Percentiles rank a stretch among this genome's conserved stretches.
Conservation (phyloP, 64 coral and sea anemone species). For the Catalaphyllia jardinei region DNA sequence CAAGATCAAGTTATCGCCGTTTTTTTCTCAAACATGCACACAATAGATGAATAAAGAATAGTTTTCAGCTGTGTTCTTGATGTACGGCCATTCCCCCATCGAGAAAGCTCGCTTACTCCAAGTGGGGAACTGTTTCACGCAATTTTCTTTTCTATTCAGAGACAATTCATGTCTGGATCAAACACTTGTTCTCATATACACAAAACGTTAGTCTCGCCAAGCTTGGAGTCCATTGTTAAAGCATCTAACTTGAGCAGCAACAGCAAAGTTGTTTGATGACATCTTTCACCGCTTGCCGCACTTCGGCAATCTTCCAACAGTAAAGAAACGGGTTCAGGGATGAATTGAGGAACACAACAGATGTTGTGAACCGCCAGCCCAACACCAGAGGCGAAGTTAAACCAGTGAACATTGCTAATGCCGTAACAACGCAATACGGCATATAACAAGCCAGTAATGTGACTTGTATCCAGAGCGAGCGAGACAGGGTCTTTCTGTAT, state of each 20-base stretch:
- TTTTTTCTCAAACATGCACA: too few relatives aligned
- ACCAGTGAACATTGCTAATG: background rate
- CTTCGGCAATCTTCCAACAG: conserved; percentile 10
- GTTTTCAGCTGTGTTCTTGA: too few relatives aligned
- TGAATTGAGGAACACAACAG: background rate
- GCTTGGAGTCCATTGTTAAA: too few relatives aligned
- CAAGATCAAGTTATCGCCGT: too few relatives aligned
- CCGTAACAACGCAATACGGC: background rate
- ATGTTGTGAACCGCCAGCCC: background rate
- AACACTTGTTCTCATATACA: too few relatives aligned
- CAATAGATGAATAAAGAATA: too few relatives aligned
- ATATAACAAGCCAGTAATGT: background rate
- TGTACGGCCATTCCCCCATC: too few relatives aligned
- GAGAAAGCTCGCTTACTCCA: too few relatives aligned
- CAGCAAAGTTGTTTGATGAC: background rate
- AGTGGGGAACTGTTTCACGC: too few relatives aligned
- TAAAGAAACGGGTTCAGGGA: conserved; percentile 25
- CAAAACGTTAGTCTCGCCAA: too few relatives aligned
- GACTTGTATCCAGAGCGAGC: background rate
- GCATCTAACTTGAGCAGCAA: background rate
- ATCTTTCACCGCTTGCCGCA: conserved; percentile 22
- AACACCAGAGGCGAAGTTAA: background rate
- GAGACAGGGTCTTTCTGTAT: background rate
- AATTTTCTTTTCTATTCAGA: too few relatives aligned
- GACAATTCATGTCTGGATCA: too few relatives aligned